Percentiles rank a stretch among this genome's conserved stretches.
Evolutionary conservation across 2,888 invertebrate genomes (phyloP).

Genomic region (Cordilura impudica): DNA sequence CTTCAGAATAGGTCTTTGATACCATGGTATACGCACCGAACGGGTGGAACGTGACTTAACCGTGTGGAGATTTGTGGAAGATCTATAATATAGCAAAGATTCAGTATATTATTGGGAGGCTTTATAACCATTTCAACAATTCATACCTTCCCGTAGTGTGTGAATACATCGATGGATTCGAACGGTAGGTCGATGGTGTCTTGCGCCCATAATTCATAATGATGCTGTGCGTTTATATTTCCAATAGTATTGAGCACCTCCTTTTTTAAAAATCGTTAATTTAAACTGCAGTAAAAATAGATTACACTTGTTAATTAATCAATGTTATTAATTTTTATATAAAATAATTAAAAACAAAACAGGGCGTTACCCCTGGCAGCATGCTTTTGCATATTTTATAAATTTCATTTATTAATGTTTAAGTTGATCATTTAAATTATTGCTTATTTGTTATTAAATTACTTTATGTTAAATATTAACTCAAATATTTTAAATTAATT

Average conservation of each 20-base stretch:
- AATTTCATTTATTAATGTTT: background rate
- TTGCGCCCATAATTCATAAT: constrained; percentile 87
- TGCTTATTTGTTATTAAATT: background rate
- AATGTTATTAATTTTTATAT: background rate
- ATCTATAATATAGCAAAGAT: constrained; percentile 78
- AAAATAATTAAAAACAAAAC: constrained; percentile 31
- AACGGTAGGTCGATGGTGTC: constrained; percentile 88
- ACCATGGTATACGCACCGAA: constrained; percentile 90
- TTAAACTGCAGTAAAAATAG: background rate
- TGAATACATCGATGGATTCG: constrained; percentile 92
- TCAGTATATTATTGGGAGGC: background rate
- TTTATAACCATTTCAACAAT: constrained; percentile 43
- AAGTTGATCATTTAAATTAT: background rate
- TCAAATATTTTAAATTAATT: background rate
- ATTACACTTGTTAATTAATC: background rate
- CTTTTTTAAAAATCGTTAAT: background rate
- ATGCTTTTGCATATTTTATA: background rate
- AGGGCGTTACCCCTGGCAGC: constrained; percentile 56
- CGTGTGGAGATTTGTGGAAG: constrained; percentile 89
- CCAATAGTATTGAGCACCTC: background rate
- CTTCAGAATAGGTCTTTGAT: constrained; percentile 89
- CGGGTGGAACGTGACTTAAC: constrained; percentile 85
- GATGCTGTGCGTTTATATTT: constrained; percentile 59
- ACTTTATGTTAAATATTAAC: background rate
- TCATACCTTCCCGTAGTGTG: constrained; percentile 87